Evolutionary conservation across 2,888 invertebrate genomes (phyloP), one percentile per base, ranked within the genome.

Genomic region (Phortica magna): DNA sequence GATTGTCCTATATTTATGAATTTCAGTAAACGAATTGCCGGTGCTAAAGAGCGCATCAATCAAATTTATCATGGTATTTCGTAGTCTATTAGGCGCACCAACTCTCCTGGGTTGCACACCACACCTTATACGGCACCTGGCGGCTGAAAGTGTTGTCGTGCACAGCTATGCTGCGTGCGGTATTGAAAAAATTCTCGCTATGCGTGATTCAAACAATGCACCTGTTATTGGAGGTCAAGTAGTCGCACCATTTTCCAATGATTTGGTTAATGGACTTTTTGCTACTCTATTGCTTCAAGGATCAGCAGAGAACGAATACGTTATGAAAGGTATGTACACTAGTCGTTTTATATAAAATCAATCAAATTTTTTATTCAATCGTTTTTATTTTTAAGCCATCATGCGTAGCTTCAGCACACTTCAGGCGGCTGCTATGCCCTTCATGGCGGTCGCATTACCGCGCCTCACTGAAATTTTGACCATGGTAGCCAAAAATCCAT

Each of bases 41-140:
- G 98, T 99, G 0, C 92, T 99, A 43, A 98, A 98, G 91, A 98
- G 99, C 0, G 99, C 99, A 91, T 96, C 98, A 3, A 95, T 99
- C 74, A 99, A 99, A 91, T 99, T 98, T 90, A 92, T 99, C 10
- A 98, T 99, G 95, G 97, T 97, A 7, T 99, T 99, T 92, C 94
- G 99, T 77, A 96, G 96, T 76, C 94, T 99, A 84, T 93, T 99
- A 79, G 96, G 98, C 0, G 94, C 94, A 70, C 96, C 97, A 80
- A 93, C 96, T 12, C 93, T 99, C 57, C 91, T 95, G 64, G 94
- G 94, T 2, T 94, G 96, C 19, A 91, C 99, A 75, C 97, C 98
- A 0, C 93, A 95, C 78, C 91, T 99, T 84, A 95, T 98, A 53
- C 93, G 94, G 14, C 96, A 97, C 91, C 93, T 99, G 78, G 91